Conservation (phyloP, 2,113 vertebrate species). For the Candoia aspera region DNA sequence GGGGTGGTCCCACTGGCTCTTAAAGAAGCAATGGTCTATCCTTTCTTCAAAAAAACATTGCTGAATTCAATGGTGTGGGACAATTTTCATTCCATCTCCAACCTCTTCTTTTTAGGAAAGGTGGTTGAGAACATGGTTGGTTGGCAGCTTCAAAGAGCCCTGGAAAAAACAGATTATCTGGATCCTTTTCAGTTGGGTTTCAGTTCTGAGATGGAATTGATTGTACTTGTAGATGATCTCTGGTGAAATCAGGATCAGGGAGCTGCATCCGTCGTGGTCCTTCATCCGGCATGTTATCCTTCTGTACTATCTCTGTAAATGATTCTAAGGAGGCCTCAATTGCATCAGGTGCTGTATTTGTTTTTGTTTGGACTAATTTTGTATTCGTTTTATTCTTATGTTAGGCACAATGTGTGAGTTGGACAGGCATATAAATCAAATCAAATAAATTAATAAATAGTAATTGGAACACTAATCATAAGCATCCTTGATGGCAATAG, state of each 20-base stretch:
- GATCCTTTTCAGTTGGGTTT: neutral
- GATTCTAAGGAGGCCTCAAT: neutral
- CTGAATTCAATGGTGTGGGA: no score
- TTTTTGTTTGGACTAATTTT: neutral
- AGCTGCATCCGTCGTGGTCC: neutral
- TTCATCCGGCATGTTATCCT: neutral
- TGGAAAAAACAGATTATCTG: neutral
- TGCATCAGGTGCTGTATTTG: neutral
- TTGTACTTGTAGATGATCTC: neutral
- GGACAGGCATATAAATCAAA: neutral
- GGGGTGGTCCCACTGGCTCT: neutral
- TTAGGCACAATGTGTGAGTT: neutral
- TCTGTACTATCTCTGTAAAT: neutral
- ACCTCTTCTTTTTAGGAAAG: neutral
- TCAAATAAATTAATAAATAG: neutral
- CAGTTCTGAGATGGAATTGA: neutral
- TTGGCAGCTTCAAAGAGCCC: neutral
- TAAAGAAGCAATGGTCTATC: neutral
- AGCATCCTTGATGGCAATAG: neutral
- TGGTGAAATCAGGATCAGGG: neutral
- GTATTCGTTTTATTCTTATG: neutral
- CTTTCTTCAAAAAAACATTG: no score
- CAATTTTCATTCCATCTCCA: neutral
- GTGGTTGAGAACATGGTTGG: neutral
- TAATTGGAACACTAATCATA: neutral